Conservation (phyloP, 2,888 invertebrate genomes). For the Melanostoma scalare region DNA sequence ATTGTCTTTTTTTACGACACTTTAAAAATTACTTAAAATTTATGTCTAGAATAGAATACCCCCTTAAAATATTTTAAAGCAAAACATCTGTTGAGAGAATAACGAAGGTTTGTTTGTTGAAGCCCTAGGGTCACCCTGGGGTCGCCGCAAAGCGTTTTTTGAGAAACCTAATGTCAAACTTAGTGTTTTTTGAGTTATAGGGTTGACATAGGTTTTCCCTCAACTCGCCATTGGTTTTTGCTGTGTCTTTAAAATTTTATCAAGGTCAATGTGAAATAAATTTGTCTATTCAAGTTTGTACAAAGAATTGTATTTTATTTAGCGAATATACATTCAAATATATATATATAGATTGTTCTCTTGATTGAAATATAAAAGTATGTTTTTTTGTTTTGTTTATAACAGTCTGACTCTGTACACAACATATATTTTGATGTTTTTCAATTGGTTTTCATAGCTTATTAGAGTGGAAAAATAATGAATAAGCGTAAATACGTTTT, state of each 20-base stretch:
- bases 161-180: too few species aligned
- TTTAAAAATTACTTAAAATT: too few species aligned
- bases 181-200: too few species aligned
- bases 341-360: constrained; percentile 43
- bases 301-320: constrained; percentile 63
- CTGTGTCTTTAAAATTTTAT: not conserved
- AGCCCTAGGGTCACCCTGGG: too few species aligned
- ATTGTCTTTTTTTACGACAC: too few species aligned
- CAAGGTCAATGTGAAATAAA: not conserved
- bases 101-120: too few species aligned
- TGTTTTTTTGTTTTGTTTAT: constrained; percentile 10
- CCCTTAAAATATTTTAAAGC: too few species aligned
- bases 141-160: too few species aligned
- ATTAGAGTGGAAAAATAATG: constrained; percentile 43
- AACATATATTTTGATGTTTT: constrained; percentile 50
- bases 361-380: constrained; percentile 50
- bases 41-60: too few species aligned
- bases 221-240: too few species aligned
- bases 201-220: too few species aligned
- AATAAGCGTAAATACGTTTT: constrained; percentile 32
- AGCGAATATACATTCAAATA: constrained; percentile 64
- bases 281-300: constrained; percentile 40
- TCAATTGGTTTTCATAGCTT: constrained; percentile 18
- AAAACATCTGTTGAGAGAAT: too few species aligned
- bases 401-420: constrained; percentile 61